A percentile compares a stretch with the other conserved stretches of the same genome.
Conservation (phyloP, 2,888 invertebrate genomes). For the Minunthozetes semirufus region DNA sequence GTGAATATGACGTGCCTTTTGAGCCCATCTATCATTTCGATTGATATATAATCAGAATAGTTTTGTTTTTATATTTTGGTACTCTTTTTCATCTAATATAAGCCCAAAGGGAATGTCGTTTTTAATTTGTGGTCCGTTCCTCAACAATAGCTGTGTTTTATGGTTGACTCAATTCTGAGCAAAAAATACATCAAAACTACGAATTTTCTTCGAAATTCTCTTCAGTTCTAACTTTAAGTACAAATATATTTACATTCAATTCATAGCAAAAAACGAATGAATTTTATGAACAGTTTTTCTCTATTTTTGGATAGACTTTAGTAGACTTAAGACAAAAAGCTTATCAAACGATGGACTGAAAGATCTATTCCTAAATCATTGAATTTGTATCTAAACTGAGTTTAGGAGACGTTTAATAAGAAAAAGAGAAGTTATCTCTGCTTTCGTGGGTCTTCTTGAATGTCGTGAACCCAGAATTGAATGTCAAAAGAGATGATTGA, state of each 20-base stretch:
- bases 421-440: too few species aligned
- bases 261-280: background rate
- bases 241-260: slow-evolving; percentile 5
- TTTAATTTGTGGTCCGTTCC: background rate
- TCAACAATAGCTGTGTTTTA: background rate
- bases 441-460: too few species aligned
- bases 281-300: background rate
- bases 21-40: background rate
- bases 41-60: too few species aligned
- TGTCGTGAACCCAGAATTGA: too few species aligned
- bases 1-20: background rate
- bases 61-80: too few species aligned
- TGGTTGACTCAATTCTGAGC: background rate
- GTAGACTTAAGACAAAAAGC: too few species aligned
- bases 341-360: too few species aligned
- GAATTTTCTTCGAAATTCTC: background rate
- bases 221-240: background rate
- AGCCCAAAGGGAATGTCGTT: background rate
- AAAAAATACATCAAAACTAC: background rate
- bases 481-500: too few species aligned
- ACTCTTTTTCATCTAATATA: too few species aligned
- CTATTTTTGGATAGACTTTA: background rate
- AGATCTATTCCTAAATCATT: too few species aligned
- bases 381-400: too few species aligned
- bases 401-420: too few species aligned